A percentile compares a stretch with the other conserved stretches of the same genome.
These are phyloP conservation scores for Lutjanus erythropterus DNA, from an alignment of 2,113 vertebrate genomes.

Conservation along the genomic window DNA sequence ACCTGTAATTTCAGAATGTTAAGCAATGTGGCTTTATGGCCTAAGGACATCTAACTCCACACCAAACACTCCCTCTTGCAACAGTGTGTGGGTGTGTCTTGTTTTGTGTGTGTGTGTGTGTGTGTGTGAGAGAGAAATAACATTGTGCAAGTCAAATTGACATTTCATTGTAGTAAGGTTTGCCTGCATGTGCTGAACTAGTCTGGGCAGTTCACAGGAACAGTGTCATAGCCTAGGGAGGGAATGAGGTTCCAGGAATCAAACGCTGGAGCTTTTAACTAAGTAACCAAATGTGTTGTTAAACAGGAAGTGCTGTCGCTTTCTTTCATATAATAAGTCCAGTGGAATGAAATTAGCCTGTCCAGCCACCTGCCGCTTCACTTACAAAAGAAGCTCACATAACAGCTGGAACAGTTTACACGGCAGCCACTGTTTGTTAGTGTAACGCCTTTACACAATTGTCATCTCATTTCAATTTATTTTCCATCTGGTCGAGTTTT, in stretches of 20 bases:
- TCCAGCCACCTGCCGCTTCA: not conserved
- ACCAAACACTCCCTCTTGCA: not conserved
- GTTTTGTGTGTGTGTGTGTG: not conserved
- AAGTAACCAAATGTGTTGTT: not conserved
- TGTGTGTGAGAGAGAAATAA: not conserved
- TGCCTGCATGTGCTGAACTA: not conserved
- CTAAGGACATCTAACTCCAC: not conserved
- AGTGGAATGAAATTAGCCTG: not conserved
- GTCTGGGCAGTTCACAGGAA: not conserved
- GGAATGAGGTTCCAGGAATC: not conserved
- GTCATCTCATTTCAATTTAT: not conserved
- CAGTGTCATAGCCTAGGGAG: not conserved
- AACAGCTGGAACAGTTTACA: not conserved
- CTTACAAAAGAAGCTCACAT: not conserved
- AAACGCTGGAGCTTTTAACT: not conserved
- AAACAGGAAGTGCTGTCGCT: not conserved
- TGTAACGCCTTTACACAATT: not conserved
- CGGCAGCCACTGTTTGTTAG: not conserved
- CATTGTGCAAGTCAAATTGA: constrained; percentile 15
- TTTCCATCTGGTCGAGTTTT: not conserved
- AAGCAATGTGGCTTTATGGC: constrained; percentile 2
- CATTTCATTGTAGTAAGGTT: not conserved
- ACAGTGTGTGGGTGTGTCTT: constrained; percentile 1
- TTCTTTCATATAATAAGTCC: not conserved
- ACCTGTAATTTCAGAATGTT: not conserved